phyloP scores from a whole-genome alignment of 1,140 invertebrate species.

The Drosophila hydei region DNA sequence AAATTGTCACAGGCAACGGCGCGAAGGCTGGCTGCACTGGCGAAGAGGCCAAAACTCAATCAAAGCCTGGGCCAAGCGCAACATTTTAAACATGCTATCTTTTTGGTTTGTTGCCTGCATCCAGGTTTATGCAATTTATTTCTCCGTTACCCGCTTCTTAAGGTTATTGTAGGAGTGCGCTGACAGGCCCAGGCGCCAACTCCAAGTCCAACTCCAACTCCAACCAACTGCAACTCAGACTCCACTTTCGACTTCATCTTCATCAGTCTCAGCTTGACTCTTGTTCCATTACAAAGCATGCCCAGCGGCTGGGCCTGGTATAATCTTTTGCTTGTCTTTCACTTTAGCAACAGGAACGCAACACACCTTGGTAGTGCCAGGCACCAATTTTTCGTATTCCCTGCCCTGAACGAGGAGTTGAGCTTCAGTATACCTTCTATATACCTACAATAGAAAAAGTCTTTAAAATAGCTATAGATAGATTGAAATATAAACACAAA shows the following conservation, averaged over 20 bases:
- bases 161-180: not conserved
- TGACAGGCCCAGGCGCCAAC: not conserved
- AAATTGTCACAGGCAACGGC: conserved; percentile 35
- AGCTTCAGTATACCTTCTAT: no score
- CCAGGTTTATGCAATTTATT: conserved; percentile 78
- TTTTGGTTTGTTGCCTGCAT: conserved; percentile 61
- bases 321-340: conserved; percentile 80
- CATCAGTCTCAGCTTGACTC: conserved; percentile 22
- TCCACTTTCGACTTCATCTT: conserved; percentile 7
- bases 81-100: conserved; percentile 80
- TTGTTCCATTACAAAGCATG: conserved; percentile 71
- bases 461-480: no score
- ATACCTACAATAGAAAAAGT: no score
- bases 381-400: conserved; percentile 1
- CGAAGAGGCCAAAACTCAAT: conserved; percentile 25
- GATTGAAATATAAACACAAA: no score
- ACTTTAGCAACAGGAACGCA: conserved; percentile 36
- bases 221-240: no score
- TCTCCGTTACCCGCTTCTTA: conserved; percentile 6
- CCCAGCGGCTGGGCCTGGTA: conserved; percentile 70
- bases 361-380: conserved; percentile 12
- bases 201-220: not conserved
- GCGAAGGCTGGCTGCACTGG: conserved; percentile 8
- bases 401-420: not conserved
- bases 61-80: no score